Evolutionary conservation across 2,113 vertebrate species (phyloP), one percentile per base, ranked within the genome.

Genomic region (Callipepla squamata): DNA sequence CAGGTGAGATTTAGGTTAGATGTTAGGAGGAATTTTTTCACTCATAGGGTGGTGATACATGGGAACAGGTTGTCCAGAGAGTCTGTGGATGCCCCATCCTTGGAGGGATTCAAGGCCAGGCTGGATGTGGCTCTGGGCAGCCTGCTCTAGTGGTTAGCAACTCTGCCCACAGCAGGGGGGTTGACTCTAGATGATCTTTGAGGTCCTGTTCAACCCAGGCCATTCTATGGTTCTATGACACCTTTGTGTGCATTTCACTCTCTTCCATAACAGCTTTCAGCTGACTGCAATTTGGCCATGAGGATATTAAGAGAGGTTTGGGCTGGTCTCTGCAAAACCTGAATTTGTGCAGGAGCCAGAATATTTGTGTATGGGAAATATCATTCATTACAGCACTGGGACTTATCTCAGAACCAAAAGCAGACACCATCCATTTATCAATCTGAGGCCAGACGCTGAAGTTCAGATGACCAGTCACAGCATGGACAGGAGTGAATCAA

Each of bases 361-460:
- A 32, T 36, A 51, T 9, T 78, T 79, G 45, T 22, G 28, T 9
- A n/a, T 44, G 26, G 47, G 42, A 76, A 91, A 80, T 30, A 47
- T 7, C 1, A 67, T 53, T 80, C 34, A 53, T 70, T 68, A 57
- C 16, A 42, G 32, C 55, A 25, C 38, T 61, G 23, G 57, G 23
- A 16, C 81, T 73, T 86, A 61, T 55, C 48, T 76, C 40, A 50
- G 1, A 0, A 83, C 77, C 55, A 87, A 77, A 91, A 67, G 3
- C 30, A 74, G 20, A 9, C 42, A 50, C 44, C 26, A 32, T 26
- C 20, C 25, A 6, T 58, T 80, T 25, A 67, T 57, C 0, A 0
- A 59, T n/a, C 59, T 66, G 63, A 76, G 47, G 50, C 44, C n/a
- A 76, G 30, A 45, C 25, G 18, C 0, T 30, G 80, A 75, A 34